Conservation (phyloP, 2,113 vertebrate species). For the Shinisaurus crocodilurus region DNA sequence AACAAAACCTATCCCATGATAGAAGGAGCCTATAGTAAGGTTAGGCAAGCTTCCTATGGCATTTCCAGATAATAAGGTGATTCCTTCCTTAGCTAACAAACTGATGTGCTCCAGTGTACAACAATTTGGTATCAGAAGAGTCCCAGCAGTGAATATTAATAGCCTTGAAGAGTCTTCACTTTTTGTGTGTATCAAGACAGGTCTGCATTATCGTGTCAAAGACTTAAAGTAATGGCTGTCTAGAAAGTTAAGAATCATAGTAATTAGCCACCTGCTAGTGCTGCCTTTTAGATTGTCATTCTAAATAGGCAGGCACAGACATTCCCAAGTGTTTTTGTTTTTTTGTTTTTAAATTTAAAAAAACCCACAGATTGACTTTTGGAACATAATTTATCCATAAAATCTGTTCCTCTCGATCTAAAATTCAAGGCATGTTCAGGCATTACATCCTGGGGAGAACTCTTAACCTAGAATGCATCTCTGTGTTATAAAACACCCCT, state of each 20-base stretch:
- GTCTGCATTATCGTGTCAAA: slow-evolving; percentile 40
- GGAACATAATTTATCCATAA: neutral
- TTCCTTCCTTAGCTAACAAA: neutral
- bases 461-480: neutral
- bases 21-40: neutral
- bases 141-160: slow-evolving; percentile 25
- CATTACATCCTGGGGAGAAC: neutral
- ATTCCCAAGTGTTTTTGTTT: neutral
- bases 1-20: neutral
- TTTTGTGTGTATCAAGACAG: slow-evolving; percentile 38
- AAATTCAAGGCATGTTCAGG: neutral
- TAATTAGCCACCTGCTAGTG: neutral
- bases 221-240: slow-evolving; percentile 16
- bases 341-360: slow-evolving; percentile 4
- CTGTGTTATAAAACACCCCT: neutral
- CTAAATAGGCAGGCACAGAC: neutral
- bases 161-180: slow-evolving; percentile 14
- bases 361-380: slow-evolving; percentile 2
- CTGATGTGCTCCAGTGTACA: neutral
- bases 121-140: slow-evolving; percentile 9
- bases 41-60: neutral
- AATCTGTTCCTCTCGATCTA: neutral
- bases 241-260: slow-evolving; percentile 15
- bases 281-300: neutral
- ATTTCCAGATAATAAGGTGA: slow-evolving; percentile 13